A percentile compares a stretch with the other conserved stretches of the same genome.
These are phyloP conservation scores for Drosophila suboccidentalis DNA, from an alignment of 2,888 invertebrate genomes.

Conservation along the genomic window DNA sequence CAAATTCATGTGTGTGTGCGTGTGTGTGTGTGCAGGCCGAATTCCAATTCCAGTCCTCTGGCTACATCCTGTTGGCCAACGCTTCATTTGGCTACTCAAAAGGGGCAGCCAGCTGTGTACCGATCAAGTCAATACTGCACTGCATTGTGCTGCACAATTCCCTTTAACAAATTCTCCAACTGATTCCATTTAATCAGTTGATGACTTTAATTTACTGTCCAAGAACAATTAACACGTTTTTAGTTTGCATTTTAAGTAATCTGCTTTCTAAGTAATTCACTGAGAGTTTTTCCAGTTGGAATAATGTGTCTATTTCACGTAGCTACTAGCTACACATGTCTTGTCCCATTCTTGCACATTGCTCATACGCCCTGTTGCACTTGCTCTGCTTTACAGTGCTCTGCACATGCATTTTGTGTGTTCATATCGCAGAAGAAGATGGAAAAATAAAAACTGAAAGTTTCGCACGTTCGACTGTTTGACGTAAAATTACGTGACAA, in stretches of 20 bases:
- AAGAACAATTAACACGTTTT: constrained; percentile 15
- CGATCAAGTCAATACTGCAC: constrained; percentile 16
- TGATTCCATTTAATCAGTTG: no score
- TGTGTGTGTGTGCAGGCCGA: not conserved
- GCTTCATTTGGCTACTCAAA: constrained; percentile 20
- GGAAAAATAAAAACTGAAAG: constrained; percentile 38
- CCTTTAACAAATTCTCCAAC: not conserved
- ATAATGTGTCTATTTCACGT: constrained; percentile 34
- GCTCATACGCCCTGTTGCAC: constrained; percentile 40
- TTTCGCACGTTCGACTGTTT: constrained; percentile 68
- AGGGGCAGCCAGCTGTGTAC: constrained; percentile 34
- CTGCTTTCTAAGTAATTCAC: constrained; percentile 16
- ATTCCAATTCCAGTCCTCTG: constrained; percentile 28
- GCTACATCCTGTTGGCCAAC: constrained; percentile 24
- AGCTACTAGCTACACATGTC: constrained; percentile 27
- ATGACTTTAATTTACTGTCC: not conserved
- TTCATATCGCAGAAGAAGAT: constrained; percentile 6
- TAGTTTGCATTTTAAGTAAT: constrained; percentile 6
- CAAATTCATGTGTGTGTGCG: not conserved
- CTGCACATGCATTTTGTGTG: constrained; percentile 13
- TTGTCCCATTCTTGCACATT: constrained; percentile 24
- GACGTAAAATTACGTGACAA: constrained; percentile 65
- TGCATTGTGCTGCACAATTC: constrained; percentile 12
- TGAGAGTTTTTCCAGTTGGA: not conserved
- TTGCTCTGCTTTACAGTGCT: not conserved